Conservation (phyloP, 2,113 vertebrate species). For the Mugil cephalus region DNA sequence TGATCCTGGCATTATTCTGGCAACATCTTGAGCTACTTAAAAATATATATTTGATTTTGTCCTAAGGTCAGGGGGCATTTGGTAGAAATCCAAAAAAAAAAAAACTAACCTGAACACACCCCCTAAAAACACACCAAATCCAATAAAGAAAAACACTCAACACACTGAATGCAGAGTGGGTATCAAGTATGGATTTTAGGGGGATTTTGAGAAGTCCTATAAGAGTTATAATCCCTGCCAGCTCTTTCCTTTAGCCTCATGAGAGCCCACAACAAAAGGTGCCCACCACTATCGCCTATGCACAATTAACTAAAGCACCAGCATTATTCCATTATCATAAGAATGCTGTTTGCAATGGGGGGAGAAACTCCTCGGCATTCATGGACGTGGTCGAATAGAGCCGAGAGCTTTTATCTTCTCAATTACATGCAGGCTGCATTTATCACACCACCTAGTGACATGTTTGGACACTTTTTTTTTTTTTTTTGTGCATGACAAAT, state of each 20-base stretch:
- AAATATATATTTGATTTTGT: not conserved
- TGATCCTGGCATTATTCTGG: not conserved
- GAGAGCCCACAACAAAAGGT: constrained; percentile 81
- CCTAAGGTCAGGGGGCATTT: not conserved
- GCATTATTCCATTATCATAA: constrained; percentile 86
- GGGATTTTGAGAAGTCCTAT: constrained; percentile 55
- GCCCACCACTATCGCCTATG: constrained; percentile 79
- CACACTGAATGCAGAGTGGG: constrained; percentile 47
- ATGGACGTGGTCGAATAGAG: constrained; percentile 66
- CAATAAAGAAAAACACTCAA: constrained; percentile 49
- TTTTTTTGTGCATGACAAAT: constrained; percentile 49
- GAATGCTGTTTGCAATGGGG: constrained; percentile 81
- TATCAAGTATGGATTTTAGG: constrained; percentile 36
- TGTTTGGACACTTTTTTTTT: constrained; percentile 64
- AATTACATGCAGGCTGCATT: constrained; percentile 74
- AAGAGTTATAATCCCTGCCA: constrained; percentile 75
- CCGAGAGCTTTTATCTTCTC: constrained; percentile 76
- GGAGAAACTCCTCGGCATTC: constrained; percentile 73
- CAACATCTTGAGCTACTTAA: not conserved
- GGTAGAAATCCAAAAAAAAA: not conserved
- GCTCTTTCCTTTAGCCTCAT: constrained; percentile 71
- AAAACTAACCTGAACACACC: not conserved
- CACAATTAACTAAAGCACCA: constrained; percentile 84
- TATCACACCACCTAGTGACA: constrained; percentile 64
- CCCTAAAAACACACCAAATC: constrained; percentile 19